phyloP scores from a whole-genome alignment of 2,888 invertebrate genomes.

The Trichogramma evanescens region DNA sequence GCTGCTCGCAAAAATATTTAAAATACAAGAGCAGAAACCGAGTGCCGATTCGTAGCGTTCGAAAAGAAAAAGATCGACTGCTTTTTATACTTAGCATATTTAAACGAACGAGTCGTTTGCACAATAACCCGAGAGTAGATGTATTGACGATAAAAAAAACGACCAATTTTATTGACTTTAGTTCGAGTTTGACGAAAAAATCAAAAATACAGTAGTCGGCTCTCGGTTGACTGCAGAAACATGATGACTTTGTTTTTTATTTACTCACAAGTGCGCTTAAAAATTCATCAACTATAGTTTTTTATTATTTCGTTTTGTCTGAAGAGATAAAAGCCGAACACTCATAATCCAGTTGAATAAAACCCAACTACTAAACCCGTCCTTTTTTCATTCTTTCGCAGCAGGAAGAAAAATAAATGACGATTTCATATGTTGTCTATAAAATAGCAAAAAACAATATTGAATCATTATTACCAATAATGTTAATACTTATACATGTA shows the following conservation, averaged over 20 bases:
- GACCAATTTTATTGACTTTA: too few species aligned
- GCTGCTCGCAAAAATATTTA: too few species aligned
- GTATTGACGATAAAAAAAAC: too few species aligned
- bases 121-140: too few species aligned
- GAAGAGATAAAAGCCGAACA: too few species aligned
- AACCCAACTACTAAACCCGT: slow-evolving; percentile 3
- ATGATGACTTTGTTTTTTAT: slow-evolving; percentile 1
- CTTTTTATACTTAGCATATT: too few species aligned
- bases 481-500: slow-evolving; percentile 7
- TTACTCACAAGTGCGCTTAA: slow-evolving; percentile 19
- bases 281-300: slow-evolving; percentile 1
- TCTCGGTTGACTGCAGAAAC: background rate
- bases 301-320: slow-evolving; percentile 2
- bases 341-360: background rate
- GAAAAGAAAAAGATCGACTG: too few species aligned
- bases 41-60: too few species aligned
- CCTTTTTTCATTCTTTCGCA: slow-evolving; percentile 15
- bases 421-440: slow-evolving; percentile 1
- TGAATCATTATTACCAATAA: slow-evolving; percentile 2
- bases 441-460: slow-evolving; percentile 7
- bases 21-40: too few species aligned
- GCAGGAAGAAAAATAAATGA: slow-evolving; percentile 1
- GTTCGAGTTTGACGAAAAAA: too few species aligned
- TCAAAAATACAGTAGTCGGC: background rate
- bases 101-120: too few species aligned